Conservation (phyloP, 2,113 vertebrate genomes). For the Macrotus californicus region DNA sequence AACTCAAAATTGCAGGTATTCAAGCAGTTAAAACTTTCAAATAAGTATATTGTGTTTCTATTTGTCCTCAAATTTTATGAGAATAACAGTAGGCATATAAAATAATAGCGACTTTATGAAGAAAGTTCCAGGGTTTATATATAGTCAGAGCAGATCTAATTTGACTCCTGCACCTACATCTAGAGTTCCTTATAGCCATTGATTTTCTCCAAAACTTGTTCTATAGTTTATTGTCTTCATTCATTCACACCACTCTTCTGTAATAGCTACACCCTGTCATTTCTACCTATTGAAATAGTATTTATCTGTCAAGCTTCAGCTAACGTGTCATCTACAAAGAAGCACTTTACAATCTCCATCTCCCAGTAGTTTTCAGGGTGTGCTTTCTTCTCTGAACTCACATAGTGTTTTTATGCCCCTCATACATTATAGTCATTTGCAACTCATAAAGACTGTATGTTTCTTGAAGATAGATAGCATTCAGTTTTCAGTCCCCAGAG, state of each 20-base stretch:
- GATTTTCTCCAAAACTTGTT: slow-evolving; percentile 53
- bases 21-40: neutral
- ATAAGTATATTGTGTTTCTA: neutral
- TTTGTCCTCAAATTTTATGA: slow-evolving; percentile 20
- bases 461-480: neutral
- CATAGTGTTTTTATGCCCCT: slow-evolving; percentile 9
- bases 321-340: slow-evolving; percentile 50
- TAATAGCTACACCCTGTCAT: slow-evolving; percentile 55
- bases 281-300: slow-evolving; percentile 56
- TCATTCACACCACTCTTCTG: slow-evolving; percentile 52
- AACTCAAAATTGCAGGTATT: neutral
- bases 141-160: slow-evolving; percentile 1
- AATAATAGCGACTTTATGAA: slow-evolving; percentile 4
- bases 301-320: slow-evolving; percentile 61
- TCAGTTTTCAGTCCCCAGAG: neutral
- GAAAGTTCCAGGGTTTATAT: slow-evolving; percentile 28
- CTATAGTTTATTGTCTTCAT: slow-evolving; percentile 49
- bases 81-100: neutral
- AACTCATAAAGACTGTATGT: neutral
- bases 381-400: neutral
- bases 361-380: neutral
- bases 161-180: slow-evolving; percentile 25
- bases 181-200: slow-evolving; percentile 42
- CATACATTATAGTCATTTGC: neutral
- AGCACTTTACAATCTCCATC: slow-evolving; percentile 16